These are phyloP conservation scores for Brachionus sp. DNA, from an alignment of 1,140 invertebrate genomes.

Conservation along the genomic window DNA sequence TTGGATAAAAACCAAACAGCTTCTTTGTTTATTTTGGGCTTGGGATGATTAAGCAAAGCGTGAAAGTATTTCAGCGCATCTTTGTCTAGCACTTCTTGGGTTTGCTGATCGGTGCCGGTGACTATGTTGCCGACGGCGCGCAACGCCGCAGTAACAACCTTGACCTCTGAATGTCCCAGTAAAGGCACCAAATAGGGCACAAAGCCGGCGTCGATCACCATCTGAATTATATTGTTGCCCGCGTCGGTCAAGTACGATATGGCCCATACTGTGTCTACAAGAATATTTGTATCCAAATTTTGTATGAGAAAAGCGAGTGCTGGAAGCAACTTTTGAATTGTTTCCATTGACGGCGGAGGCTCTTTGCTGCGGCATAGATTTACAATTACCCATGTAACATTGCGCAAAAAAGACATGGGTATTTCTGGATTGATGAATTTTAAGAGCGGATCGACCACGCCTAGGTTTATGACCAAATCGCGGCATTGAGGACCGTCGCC, in stretches of 20 bases:
- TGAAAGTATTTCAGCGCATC: conserved; percentile 88
- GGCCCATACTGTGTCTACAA: conserved; percentile 98
- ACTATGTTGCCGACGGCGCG: conserved; percentile 97
- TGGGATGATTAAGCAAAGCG: conserved; percentile 78
- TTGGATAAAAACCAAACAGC: conserved; percentile 99
- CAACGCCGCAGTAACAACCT: conserved; percentile 72
- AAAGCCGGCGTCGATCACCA: conserved; percentile 93
- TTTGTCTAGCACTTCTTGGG: conserved; percentile 85
- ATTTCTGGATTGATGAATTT: conserved; percentile 88
- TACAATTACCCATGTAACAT: conserved; percentile 97
- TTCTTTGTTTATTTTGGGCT: conserved; percentile 81
- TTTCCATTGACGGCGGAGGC: conserved; percentile 60
- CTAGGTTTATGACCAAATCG: conserved; percentile 84
- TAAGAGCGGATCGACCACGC: conserved; percentile 80
- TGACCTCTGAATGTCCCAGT: conserved; percentile 89
- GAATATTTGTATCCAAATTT: conserved; percentile 88
- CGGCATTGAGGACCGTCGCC: conserved; percentile 84
- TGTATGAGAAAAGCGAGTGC: conserved; percentile 88
- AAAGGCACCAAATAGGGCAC: conserved; percentile 90
- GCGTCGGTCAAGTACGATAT: conserved; percentile 96
- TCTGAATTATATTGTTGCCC: conserved; percentile 96
- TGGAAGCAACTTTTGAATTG: conserved; percentile 87
- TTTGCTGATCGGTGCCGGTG: conserved; percentile 96
- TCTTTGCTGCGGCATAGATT: conserved; percentile 95
- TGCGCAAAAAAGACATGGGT: conserved; percentile 83